Base-by-base conservation (phyloP, 2,888 invertebrate genomes). In the Ptycholaimellus sp. region DNA sequence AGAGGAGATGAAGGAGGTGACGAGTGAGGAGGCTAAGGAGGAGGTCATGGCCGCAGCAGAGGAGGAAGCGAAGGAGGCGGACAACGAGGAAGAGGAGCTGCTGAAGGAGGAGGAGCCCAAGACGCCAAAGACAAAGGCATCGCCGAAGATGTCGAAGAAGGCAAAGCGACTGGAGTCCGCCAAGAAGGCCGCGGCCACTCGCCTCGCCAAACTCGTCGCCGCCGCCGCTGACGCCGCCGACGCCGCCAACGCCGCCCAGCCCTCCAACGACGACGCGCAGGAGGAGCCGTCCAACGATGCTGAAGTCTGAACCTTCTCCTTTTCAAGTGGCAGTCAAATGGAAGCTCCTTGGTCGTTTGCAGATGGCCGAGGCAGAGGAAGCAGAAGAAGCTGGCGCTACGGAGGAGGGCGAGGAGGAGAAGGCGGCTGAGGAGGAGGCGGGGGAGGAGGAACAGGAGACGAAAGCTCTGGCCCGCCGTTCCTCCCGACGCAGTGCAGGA, bases 91-190 rank as follows among this genome's bases (percentile, higher is more conserved):
- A 39, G 30, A 35, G 25, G 28, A 34, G n/a, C 5, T 31, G 13
- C 4, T 17, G 16, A 30, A 20, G n/a, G n/a, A 23, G 35, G 37
- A 35, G 17, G 37, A 36, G 11, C 30, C 14, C 11, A 30, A 14
- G 30, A n/a, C 30, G 11, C 14, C 27, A 35, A 35, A 35, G 32
- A 14, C 6, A n/a, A 27, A 21, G 35, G 13, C 28, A 18, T 19
- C 40, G 31, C 31, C 18, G 40, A 40, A 28, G 38, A 30, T 30
- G 40, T 19, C 23, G 40, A 39, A 30, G 39, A 39, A n/a, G 27
- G 18, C n/a, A 20, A 20, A 16, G 25, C 7, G 13, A 23, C 7
- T 13, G 25, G 7, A 13, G 25, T 13, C 7, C 6, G 25, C 25
- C 7, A 23, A 23, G 25, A 6, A 23, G 25, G 7, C 6, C 7